Evolutionary conservation across 1,140 invertebrate species (phyloP), one percentile per base, ranked within the genome.

Genomic region (Triops longicaudatus): DNA sequence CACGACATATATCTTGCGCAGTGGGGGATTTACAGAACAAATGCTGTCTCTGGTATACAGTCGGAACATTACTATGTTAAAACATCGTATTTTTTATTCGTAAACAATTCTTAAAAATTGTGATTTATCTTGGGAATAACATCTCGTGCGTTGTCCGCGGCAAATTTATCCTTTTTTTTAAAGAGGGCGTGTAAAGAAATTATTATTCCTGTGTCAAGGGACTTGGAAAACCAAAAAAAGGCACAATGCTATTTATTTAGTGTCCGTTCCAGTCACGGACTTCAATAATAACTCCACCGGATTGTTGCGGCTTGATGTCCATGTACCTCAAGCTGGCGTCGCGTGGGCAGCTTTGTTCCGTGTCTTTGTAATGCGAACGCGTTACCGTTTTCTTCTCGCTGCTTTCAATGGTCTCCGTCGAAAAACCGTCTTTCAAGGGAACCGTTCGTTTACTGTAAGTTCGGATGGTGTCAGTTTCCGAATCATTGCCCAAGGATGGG

Each of bases 341-440:
- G 17, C 50, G 50, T 63, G 50, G 50, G 50, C 6, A 22, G 22
- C 14, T 17, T 5, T 63, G 50, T 63, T 63, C 50, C 50, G 50
- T 63, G 10, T 63, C 50, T 22, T 17, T 73, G 41, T 73, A 78
- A 31, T 76, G 26, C 14, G 78, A 78, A 11, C 75, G 50, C 7
- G 89, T 90, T 31, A 90, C 85, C 2, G 88, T 90, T 81, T 89
- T 90, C 1, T 88, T 88, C 83, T 91, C 89, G 37, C 86, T 88
- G 3, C 89, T 90, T 80, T 91, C 88, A 63, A 91, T 88, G 73
- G 89, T 88, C 81, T 90, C 89, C 78, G 86, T 87, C 12, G 83
- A 81, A 41, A 87, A 83, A 1, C 89, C 89, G 80, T 89, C 86
- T 79, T 85, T 87, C 0, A 86, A 85, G 4, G 89, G 89, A 42